Base-by-base conservation (phyloP, 2,113 vertebrate species). In the Engystomops pustulosus region DNA sequence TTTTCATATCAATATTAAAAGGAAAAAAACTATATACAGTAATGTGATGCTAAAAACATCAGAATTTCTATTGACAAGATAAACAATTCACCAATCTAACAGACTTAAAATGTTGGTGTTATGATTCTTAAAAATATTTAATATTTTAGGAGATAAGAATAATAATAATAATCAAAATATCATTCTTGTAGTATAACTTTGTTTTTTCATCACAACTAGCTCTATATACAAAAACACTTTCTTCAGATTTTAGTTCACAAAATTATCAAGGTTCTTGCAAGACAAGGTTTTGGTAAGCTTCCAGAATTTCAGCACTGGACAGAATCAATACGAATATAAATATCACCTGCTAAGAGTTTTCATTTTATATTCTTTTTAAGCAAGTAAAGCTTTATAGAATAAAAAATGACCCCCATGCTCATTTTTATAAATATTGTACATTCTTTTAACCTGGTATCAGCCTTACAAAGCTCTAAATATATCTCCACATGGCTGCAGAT, bases 281-380 rank as follows among this genome's bases (percentile, higher is more conserved):
- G n/a, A n/a, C n/a, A n/a, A n/a, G n/a, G n/a, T 41, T 41, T 70
- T 44, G 9, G 36, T 34, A 41, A 41, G 68, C 14, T 70, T 41
- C 8, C 36, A 41, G 4, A 41, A n/a, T 44, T 41, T 70, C 3
- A 70, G 34, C 10, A 69, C 17, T 38, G n/a, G 32, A 10, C 32
- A 10, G 32, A 27, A 69, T 38, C 67, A 69, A 69, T 69, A 69
- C 20, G 6, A 41, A 70, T 70, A 41, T 69, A n/a, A 38, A 69
- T 69, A 69, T 3, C 20, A 25, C 36, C 69, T 47, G 4, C 38
- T 45, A 36, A 27, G 1, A 3, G 7, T n/a, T 38, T 44, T 38
- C 9, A 67, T 67, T 30, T 67, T 34, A 34, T 67, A 17, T 34
- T 67, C 62, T 67, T 38, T 20, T 36, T 44, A 14, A n/a, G 3